Evolutionary conservation across 2,797 vertebrate genomes (phyloP).

Genomic region (Sebastes cheni): DNA sequence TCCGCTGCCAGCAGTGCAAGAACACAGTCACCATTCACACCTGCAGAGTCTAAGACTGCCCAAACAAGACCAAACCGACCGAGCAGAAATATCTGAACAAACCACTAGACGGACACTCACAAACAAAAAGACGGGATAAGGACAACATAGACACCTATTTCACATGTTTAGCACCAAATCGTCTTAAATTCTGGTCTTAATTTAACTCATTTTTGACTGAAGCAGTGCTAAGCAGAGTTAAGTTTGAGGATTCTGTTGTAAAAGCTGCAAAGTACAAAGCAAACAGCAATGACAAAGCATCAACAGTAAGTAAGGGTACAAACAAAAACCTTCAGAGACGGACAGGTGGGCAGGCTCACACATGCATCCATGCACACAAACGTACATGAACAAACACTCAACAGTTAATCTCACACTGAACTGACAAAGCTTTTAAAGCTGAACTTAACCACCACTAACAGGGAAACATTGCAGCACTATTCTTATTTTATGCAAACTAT

Average conservation of each 20-base stretch:
- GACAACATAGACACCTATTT: conserved; percentile 1
- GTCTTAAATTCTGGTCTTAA: neutral
- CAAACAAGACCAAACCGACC: neutral
- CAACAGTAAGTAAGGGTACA: neutral
- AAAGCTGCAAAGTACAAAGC: conserved; percentile 26
- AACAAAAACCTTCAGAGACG: neutral
- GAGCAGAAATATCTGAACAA: conserved; percentile 15
- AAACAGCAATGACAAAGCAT: conserved; percentile 13
- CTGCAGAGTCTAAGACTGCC: conserved; percentile 74
- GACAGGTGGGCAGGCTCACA: conserved; percentile 1
- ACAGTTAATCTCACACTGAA: conserved; percentile 48
- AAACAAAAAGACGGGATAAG: conserved; percentile 9
- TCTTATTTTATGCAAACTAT: conserved; percentile 37
- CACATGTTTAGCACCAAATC: neutral
- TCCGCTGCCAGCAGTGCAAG: conserved; percentile 83
- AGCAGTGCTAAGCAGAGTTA: neutral
- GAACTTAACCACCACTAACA: conserved; percentile 77
- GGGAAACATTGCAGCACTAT: conserved; percentile 38
- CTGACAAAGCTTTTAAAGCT: conserved; percentile 78
- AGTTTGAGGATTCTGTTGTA: conserved; percentile 13
- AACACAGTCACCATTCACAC: conserved; percentile 82
- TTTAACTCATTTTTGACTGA: conserved; percentile 5
- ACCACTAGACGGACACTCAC: conserved; percentile 28
- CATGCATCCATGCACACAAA: neutral
- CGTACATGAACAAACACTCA: neutral